These are phyloP conservation scores for Takifugu bimaculatus DNA, from an alignment of 2,113 vertebrate genomes.

Conservation along the genomic window DNA sequence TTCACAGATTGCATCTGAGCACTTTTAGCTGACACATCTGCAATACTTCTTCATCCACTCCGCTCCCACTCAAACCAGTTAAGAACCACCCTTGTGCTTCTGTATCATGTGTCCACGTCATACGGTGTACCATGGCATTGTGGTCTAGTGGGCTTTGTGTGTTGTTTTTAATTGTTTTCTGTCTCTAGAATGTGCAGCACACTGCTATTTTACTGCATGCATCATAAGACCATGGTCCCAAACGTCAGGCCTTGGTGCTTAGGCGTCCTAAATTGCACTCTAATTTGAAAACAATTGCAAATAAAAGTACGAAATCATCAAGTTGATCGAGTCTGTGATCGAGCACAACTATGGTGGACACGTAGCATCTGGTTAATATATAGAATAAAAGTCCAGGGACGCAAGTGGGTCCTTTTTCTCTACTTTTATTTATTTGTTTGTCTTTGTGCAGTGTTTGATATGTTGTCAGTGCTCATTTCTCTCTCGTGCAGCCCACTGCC, in stretches of 20 bases:
- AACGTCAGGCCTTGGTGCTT: constrained; percentile 44
- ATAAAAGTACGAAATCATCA: too few species aligned
- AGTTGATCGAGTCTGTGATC: too few species aligned
- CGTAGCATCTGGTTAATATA: too few species aligned
- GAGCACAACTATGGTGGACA: too few species aligned
- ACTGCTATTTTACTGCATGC: constrained; percentile 48
- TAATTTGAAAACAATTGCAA: background rate
- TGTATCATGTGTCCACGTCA: constrained; percentile 33
- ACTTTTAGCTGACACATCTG: constrained; percentile 12
- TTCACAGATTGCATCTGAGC: constrained; percentile 19
- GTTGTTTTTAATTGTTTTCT: constrained; percentile 22
- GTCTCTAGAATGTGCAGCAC: constrained; percentile 41
- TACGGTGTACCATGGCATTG: constrained; percentile 42
- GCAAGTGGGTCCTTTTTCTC: constrained; percentile 34
- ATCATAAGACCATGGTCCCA: constrained; percentile 39
- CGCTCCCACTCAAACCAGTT: constrained; percentile 5
- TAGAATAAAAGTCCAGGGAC: constrained; percentile 40
- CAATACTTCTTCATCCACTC: constrained; percentile 20
- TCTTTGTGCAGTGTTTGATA: constrained; percentile 54
- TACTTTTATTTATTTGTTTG: constrained; percentile 38
- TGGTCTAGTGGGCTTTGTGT: constrained; percentile 36
- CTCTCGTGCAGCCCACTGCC: constrained; percentile 62
- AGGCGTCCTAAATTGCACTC: constrained; percentile 14
- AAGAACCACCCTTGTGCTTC: constrained; percentile 21
- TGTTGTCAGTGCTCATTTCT: constrained; percentile 70